Percentiles rank a stretch among this genome's conserved stretches.
phyloP scores from a whole-genome alignment of 2,888 invertebrate species.

The Hipparchia sbordonii region DNA sequence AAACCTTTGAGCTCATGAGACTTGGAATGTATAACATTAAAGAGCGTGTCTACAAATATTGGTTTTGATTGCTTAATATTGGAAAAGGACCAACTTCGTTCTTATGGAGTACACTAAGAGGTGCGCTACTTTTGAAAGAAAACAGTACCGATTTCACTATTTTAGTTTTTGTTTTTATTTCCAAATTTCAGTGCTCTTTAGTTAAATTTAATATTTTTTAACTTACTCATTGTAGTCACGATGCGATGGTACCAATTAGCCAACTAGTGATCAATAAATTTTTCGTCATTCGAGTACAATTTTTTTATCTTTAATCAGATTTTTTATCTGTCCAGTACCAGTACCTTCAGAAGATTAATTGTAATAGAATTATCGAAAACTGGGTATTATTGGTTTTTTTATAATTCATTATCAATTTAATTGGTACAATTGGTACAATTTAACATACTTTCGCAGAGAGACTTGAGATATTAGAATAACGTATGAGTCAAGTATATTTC shows the following conservation, averaged over 20 bases:
- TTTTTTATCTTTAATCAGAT: slow-evolving; percentile 32
- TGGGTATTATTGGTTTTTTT: slow-evolving; percentile 24
- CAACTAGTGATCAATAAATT: slow-evolving; percentile 52
- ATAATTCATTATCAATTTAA: not conserved
- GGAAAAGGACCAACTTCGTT: no score
- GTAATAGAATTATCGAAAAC: slow-evolving; percentile 34
- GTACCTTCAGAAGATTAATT: slow-evolving; percentile 24
- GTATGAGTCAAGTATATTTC: no score
- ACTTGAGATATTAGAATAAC: not conserved
- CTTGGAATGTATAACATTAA: no score
- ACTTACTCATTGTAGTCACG: slow-evolving; percentile 66
- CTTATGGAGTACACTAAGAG: no score
- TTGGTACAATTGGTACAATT: not conserved
- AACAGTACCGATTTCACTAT: no score
- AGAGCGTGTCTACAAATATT: no score
- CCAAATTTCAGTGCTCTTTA: not conserved
- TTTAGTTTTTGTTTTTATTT: no score
- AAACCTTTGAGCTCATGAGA: no score
- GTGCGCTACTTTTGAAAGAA: no score
- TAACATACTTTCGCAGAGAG: not conserved
- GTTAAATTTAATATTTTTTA: not conserved
- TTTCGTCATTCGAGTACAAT: slow-evolving; percentile 22
- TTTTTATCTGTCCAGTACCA: slow-evolving; percentile 26
- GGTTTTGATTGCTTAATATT: no score
- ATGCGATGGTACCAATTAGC: slow-evolving; percentile 51